These are phyloP conservation scores for Eristalinus aeneus DNA, from an alignment of 2,888 invertebrate species.

Conservation along the genomic window DNA sequence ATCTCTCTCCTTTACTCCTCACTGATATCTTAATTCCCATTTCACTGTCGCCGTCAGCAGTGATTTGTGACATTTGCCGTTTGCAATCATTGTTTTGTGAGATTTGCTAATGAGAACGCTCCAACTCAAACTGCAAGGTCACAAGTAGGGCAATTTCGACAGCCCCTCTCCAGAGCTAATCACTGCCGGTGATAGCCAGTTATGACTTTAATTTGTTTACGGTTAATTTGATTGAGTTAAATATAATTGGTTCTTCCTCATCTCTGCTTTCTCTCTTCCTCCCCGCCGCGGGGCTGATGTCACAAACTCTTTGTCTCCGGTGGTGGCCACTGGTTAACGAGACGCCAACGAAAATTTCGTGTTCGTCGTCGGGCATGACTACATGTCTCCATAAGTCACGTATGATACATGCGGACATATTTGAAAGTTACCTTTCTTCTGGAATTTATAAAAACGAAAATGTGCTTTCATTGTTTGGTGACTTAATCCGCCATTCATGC, in stretches of 20 bases:
- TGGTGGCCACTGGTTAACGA: not conserved
- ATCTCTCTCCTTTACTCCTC: not conserved
- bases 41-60: not conserved
- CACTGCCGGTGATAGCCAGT: conserved; percentile 18
- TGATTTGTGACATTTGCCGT: not conserved
- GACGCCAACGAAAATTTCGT: not conserved
- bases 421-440: conserved; percentile 38
- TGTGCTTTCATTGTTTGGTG: not conserved
- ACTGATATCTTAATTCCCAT: not conserved
- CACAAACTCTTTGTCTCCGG: not conserved
- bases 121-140: conserved; percentile 14
- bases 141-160: not conserved
- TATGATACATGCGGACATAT: not conserved
- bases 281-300: not conserved
- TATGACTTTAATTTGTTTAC: conserved; percentile 50
- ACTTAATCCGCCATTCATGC: not conserved
- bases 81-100: not conserved
- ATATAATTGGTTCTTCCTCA: conserved; percentile 50
- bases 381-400: conserved; percentile 39
- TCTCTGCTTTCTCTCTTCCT: not conserved
- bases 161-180: conserved; percentile 2
- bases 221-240: conserved; percentile 45
- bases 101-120: no score
- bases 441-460: conserved; percentile 1
- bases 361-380: not conserved